These are phyloP conservation scores for Cardiocondyla obscurior DNA, from an alignment of 1,140 invertebrate species.

Conservation along the genomic window DNA sequence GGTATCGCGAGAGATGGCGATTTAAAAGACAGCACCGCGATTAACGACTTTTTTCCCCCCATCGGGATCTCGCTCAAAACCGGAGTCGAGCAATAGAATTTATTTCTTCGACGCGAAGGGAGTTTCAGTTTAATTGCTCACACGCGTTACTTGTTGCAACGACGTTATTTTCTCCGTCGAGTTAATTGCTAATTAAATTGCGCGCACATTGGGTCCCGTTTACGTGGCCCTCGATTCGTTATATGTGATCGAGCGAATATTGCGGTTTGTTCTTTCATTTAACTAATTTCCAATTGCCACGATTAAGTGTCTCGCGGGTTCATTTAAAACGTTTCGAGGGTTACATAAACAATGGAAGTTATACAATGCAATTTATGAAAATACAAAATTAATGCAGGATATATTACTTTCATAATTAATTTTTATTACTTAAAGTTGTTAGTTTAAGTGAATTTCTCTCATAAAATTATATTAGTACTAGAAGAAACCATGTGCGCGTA, in stretches of 20 bases:
- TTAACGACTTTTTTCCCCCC: slow-evolving; percentile 1
- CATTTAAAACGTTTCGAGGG: not conserved
- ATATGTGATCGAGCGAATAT: not conserved
- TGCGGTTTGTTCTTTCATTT: slow-evolving; percentile 14
- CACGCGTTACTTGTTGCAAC: slow-evolving; percentile 29
- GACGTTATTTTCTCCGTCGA: slow-evolving; percentile 12
- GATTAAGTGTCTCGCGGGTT: not conserved
- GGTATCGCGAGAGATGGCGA: not conserved
- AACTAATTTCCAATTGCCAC: slow-evolving; percentile 30
- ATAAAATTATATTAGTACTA: not conserved
- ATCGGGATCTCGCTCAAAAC: not conserved
- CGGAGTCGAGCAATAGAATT: not conserved
- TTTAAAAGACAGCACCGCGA: not conserved
- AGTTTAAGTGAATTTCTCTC: not conserved
- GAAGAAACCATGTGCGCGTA: not conserved
- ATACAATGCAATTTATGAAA: slow-evolving; percentile 3
- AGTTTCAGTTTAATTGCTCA: slow-evolving; percentile 3
- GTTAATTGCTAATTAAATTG: slow-evolving; percentile 49
- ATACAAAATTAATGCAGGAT: not conserved
- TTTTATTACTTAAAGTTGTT: not conserved
- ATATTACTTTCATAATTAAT: not conserved
- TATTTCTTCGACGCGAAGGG: slow-evolving; percentile 1
- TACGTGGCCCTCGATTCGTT: not conserved
- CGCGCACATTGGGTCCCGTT: not conserved
- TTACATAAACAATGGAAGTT: not conserved